Evolutionary conservation across 2,797 vertebrate genomes (phyloP).

Genomic region (Salmo trutta): DNA sequence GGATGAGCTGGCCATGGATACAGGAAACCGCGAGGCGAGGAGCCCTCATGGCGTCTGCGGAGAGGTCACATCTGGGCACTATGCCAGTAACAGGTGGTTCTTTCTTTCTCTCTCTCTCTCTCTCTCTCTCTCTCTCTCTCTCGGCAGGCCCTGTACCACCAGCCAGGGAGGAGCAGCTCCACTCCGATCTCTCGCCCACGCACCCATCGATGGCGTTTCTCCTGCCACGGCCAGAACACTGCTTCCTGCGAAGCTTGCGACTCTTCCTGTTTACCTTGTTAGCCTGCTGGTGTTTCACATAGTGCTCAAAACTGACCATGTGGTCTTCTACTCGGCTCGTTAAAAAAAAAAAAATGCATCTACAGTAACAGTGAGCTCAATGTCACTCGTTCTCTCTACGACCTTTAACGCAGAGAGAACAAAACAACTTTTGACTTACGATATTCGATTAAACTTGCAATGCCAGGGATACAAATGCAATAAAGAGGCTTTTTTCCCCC

Average conservation of each 20-base stretch:
- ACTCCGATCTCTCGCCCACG: not conserved
- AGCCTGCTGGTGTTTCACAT: not conserved
- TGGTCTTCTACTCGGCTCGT: not conserved
- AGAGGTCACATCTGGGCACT: conserved; percentile 10
- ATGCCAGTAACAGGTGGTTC: not conserved
- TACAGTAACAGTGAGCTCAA: not conserved
- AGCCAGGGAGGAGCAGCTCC: not conserved
- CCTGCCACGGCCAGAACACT: not conserved
- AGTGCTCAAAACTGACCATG: not conserved
- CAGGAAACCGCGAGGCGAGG: conserved; percentile 17
- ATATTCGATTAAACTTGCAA: conserved; percentile 1
- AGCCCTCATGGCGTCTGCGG: not conserved
- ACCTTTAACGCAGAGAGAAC: not conserved
- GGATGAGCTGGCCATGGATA: conserved; percentile 8
- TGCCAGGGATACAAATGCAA: conserved; percentile 1
- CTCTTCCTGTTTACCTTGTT: not conserved
- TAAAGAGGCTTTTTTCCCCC: not conserved
- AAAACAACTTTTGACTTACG: not conserved
- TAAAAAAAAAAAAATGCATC: not conserved
- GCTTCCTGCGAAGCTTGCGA: not conserved
- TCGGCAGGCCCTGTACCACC: not conserved
- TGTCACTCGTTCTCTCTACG: not conserved
- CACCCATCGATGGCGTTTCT: not conserved
- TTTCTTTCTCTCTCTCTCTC: not conserved
- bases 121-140: not conserved